These are phyloP conservation scores for Drosophila takahashii DNA, from an alignment of 1,140 invertebrate genomes.

Conservation along the genomic window DNA sequence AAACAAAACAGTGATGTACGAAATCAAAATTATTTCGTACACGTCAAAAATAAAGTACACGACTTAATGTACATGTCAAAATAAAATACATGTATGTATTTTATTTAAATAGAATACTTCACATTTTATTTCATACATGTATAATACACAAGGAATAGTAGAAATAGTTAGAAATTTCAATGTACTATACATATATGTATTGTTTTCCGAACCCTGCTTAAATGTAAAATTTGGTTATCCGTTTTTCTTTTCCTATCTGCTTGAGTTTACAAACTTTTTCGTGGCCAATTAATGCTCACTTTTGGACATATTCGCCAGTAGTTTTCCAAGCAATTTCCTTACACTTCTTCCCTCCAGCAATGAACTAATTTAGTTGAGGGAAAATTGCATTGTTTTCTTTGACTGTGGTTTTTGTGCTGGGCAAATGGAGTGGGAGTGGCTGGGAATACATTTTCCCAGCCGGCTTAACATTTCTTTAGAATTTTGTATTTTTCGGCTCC, in stretches of 20 bases:
- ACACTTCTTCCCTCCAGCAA: constrained; percentile 17
- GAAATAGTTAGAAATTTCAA: too few species aligned
- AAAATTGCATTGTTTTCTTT: constrained; percentile 72
- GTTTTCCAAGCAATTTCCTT: constrained; percentile 40
- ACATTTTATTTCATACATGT: too few species aligned
- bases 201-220: too few species aligned
- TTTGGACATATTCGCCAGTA: constrained; percentile 51
- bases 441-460: constrained; percentile 55
- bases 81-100: too few species aligned
- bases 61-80: too few species aligned
- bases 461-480: constrained; percentile 68
- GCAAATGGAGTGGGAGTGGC: not conserved
- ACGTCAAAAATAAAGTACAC: too few species aligned
- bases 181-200: too few species aligned
- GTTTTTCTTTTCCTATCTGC: not conserved
- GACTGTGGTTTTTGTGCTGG: constrained; percentile 26
- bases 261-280: constrained; percentile 5
- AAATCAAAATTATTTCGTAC: too few species aligned
- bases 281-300: constrained; percentile 68
- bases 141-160: too few species aligned
- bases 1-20: too few species aligned
- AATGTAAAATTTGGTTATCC: not conserved
- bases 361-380: constrained; percentile 68
- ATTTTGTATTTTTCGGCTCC: constrained; percentile 43
- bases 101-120: too few species aligned